Evolutionary conservation across 2,113 vertebrate species (phyloP), one percentile per base, ranked within the genome.

Genomic region (Pongo pygmaeus): DNA sequence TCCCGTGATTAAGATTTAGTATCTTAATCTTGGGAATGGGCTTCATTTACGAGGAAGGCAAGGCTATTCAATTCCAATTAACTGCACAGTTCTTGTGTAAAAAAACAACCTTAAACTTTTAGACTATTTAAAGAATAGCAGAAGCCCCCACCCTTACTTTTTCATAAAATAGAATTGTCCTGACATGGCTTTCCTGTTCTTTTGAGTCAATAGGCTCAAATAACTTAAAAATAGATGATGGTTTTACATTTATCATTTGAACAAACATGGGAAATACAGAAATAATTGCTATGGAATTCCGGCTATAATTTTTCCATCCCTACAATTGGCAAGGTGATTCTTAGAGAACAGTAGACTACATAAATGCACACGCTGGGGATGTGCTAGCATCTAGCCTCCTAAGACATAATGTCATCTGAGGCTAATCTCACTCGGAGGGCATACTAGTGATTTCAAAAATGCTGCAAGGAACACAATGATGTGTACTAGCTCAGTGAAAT

Each of bases 211-310:
- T 89, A 88, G 85, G 3, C 48, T 72, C 67, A 69, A 80, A 91
- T 67, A 48, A 43, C 83, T 97, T 98, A 97, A 98, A 97, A 98
- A 98, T 97, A 98, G 97, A 91, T 77, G 69, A 77, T 91, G 35
- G 20, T 52, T 93, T 85, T 67, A 59, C 96, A 97, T 98, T 91
- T 93, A 86, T 98, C 97, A 95, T 94, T 86, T 74, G 91, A 92
- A 97, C 97, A 97, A 95, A 94, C 94, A 87, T 97, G 97, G 95
- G 97, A 97, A 97, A 93, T 80, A 75, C 55, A 74, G 94, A 92
- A 93, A 93, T 64, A 89, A 84, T 84, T 57, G 50, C 46, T 69
- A 12, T 86, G 93, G 78, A 93, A 93, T 95, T 97, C 67, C 32
- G 20, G 91, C 93, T 72, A 67, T 85, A 50, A 84, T 84, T 89